Base-by-base conservation (phyloP, 2,888 invertebrate genomes). In the Drosophila testacea region DNA sequence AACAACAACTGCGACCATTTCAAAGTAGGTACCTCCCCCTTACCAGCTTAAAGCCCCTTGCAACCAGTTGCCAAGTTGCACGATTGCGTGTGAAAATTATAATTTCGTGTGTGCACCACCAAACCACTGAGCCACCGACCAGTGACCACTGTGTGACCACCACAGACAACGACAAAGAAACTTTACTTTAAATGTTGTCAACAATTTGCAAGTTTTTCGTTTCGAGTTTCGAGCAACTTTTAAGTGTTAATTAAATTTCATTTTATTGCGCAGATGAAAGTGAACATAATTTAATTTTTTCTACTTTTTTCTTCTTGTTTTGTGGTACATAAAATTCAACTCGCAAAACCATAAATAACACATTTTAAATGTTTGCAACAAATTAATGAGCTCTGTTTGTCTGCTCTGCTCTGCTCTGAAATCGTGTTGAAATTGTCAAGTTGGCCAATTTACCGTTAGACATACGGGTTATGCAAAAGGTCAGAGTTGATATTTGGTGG, bases 21-120 rank as follows among this genome's bases (percentile, higher is more conserved):
- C 68, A 68, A 54, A 55, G 56, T 27, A 46, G 28, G 32, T 27
- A 44, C 32, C 39, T 16, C 28, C 51, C 42, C 7, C 9, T 0
- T 41, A 44, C 36, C 44, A 28, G 1, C 30, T 7, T 4, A 11
- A 0, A 7, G 6, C 4, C 32, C 38, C 55, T 22, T 22, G 16
- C 42, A 48, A 51, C 28, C 54, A 28, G 28, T 36, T 61, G 51
- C 51, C 47, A 64, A 64, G 38, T 27, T 38, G 57, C 57, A 44
- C 76, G 81, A 74, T 90, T 90, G 90, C 90, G 90, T 90, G 90
- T 90, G 90, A 90, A 90, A 90, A 90, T 90, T 84, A 87, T 84
- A 86, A 87, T 89, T 86, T 84, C 79, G 77, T 88, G 84, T 80
- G 84, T 42, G 55, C 55, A 79, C 77, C 76, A 60, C 54, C 27